Base-by-base conservation (phyloP, 2,797 vertebrate species). In the Neosilurus hyrtlii region DNA sequence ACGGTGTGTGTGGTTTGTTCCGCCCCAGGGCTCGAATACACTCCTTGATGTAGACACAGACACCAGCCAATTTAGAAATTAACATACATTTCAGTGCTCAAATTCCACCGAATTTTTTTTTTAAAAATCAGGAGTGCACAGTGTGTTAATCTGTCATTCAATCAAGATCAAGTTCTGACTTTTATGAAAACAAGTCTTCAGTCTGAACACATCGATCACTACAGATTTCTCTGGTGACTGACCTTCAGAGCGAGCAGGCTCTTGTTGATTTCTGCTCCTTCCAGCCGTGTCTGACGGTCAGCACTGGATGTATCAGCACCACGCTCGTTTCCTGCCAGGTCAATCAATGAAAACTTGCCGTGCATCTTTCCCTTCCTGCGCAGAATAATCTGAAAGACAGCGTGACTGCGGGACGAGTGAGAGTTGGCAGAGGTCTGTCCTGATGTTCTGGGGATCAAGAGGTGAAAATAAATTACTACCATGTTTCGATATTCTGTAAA, bases 1-100 rank as follows among this genome's bases (percentile, higher is more conserved):
- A 99, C 0, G 97, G 97, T 54, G 97, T 99, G 84, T 99, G 97
- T 85, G 97, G 96, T 92, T 98, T 97, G 93, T 99, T 99, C 86
- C 95, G 96, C 68, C 97, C 97, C 84, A 99, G 96, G 89, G 97
- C 97, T 92, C 97, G 91, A 92, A 99, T 99, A 89, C 97, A 98
- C 91, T 99, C 97, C 97, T 79, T 98, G 87, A 77, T 79, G 72
- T 59, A 65, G 83, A 54, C 82, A 76, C 12, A 35, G 20, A 43
- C 81, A 93, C 49, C 43, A 79, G 8, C 2, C 51, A 77, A 30
- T 51, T 77, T 61, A 82, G 16, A 22, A 10, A 43, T 72, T 54
- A 18, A 18, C 9, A 75, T 35, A 1, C 12, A 57, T 59, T 12
- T 35, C 74, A 61, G 24, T 15, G 2, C 16, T 75, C 20, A 61